Percentiles rank a stretch among this genome's conserved stretches.
Conservation (phyloP, 2,797 vertebrate genomes). For the Girardinus metallicus region DNA sequence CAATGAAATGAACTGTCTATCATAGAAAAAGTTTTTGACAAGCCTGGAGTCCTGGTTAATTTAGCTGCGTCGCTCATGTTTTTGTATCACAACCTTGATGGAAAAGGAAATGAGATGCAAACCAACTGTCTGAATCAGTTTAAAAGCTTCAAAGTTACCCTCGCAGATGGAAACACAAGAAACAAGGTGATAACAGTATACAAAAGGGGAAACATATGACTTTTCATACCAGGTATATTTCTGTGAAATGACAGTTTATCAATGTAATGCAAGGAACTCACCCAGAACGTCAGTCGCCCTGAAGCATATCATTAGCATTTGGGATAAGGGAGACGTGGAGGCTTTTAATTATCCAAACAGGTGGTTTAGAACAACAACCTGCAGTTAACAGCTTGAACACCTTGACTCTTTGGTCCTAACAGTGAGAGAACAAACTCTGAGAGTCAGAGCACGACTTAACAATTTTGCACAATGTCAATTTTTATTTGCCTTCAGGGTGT, state of each 20-base stretch:
- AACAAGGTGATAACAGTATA: background rate
- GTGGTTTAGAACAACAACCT: background rate
- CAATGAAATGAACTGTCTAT: background rate
- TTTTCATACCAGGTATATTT: background rate
- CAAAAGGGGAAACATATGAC: background rate
- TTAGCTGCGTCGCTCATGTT: background rate
- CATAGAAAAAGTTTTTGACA: background rate
- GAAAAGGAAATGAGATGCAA: background rate
- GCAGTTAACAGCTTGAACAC: conserved; percentile 3
- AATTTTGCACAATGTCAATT: background rate
- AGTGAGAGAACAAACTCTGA: background rate
- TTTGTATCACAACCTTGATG: background rate
- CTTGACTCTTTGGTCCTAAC: background rate
- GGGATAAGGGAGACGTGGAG: background rate
- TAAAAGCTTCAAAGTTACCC: background rate
- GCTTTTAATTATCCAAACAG: background rate
- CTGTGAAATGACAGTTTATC: background rate
- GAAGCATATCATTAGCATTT: background rate
- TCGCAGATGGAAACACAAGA: background rate
- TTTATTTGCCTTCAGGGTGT: background rate
- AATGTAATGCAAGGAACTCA: background rate
- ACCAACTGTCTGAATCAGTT: background rate
- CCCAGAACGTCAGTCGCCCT: background rate
- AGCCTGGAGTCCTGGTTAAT: background rate
- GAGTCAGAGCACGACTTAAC: background rate